Evolutionary conservation across 2,113 vertebrate species (phyloP), one percentile per base, ranked within the genome.

Genomic region (Oxyruncus cristatus): DNA sequence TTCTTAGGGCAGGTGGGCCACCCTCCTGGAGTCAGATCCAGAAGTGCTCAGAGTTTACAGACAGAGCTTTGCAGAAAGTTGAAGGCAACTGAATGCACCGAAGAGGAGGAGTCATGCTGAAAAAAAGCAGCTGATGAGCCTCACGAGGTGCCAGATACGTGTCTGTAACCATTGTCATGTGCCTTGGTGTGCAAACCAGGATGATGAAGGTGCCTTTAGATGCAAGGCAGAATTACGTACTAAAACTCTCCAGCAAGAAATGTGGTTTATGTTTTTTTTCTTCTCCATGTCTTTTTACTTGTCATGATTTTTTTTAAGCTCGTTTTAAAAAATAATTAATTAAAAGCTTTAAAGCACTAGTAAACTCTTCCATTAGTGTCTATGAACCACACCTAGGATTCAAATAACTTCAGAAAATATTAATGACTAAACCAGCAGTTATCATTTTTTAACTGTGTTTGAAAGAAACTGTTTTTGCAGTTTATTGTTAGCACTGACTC

Each of bases 91-190:
- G 15, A 35, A 15, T 58, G 22, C 8, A 7, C 19, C 41, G 3
- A 66, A 59, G 39, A 46, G 32, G 11, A 56, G 19, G 10, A 14
- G 33, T 50, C 17, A 6, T 11, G 14, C 33, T 2, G 18, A 55
- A 28, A 8, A 58, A 32, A 56, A 84, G 37, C 14, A 46, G 7
- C 20, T 71, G 46, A 24, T 30, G 47, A 67, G 11, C 65, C 46
- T 32, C 26, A n/a, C 5, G 58, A 47, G 30, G 11, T 24, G 4
- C 11, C 8, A 41, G 42, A 37, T 71, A 19, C 0, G 0, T 49
- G 4, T 35, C 33, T 59, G 30, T 63, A 77, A 68, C 41, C 11
- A 5, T 10, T 70, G 42, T 28, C 4, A 2, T 33, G 62, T 37
- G 52, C 17, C 10, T 83, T 42, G 49, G 23, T 42, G 39, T 52